Conservation (phyloP, 2,797 vertebrate species). For the Botia almorhae region DNA sequence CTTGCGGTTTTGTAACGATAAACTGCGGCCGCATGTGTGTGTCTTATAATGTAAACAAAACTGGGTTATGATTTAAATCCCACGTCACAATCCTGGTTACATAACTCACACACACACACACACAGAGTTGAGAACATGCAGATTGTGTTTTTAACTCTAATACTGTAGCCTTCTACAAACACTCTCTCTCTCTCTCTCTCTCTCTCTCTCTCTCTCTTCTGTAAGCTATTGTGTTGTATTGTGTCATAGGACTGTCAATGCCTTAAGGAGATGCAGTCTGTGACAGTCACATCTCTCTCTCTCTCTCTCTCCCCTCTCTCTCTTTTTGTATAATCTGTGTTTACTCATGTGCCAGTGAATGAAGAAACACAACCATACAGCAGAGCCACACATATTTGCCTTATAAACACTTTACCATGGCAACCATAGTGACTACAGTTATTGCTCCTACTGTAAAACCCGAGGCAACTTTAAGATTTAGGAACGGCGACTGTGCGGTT, state of each 20-base stretch:
- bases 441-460: no score
- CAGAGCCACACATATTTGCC: not conserved
- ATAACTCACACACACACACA: constrained; percentile 31
- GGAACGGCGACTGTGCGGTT: not conserved
- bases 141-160: constrained; percentile 41
- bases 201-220: not conserved
- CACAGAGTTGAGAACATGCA: constrained; percentile 9
- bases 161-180: constrained; percentile 18
- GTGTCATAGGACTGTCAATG: not conserved
- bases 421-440: not conserved
- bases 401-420: not conserved
- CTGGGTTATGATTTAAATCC: constrained; percentile 11
- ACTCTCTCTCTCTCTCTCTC: not conserved
- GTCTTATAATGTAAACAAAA: constrained; percentile 27
- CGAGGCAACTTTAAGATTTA: no score
- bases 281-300: not conserved
- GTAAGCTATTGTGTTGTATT: constrained; percentile 14
- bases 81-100: not conserved
- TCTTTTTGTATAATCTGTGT: not conserved
- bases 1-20: constrained; percentile 9
- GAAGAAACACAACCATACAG: not conserved
- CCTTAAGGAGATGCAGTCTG: constrained; percentile 16
- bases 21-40: constrained; percentile 9
- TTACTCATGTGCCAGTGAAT: not conserved
- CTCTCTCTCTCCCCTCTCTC: not conserved